phyloP scores from a whole-genome alignment of 2,113 vertebrate genomes.

The Chionomys nivalis region DNA sequence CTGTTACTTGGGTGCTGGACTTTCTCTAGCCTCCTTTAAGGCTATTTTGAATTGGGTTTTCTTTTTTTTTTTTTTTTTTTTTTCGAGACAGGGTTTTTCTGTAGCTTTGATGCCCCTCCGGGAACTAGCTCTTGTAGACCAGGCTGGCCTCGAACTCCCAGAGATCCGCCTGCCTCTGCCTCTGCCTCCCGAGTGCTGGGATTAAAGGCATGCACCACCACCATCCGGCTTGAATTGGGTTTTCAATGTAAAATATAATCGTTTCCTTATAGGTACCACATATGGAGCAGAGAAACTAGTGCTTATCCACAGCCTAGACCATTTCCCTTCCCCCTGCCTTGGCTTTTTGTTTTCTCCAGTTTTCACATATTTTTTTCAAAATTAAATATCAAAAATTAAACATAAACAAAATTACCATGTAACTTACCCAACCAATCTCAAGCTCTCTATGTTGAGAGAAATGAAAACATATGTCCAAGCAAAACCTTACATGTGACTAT shows the following conservation, averaged over 20 bases:
- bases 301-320: background rate
- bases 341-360: background rate
- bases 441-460: constrained; percentile 19
- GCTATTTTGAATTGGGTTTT: constrained; percentile 21
- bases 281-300: background rate
- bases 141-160: no score
- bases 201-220: no score
- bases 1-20: background rate
- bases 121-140: no score
- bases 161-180: no score
- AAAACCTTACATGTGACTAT: background rate
- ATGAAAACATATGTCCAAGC: background rate
- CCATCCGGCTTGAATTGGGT: background rate
- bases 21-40: background rate
- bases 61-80: no score
- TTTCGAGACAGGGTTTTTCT: no score
- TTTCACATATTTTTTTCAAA: constrained; percentile 36
- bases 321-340: background rate
- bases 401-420: constrained; percentile 9
- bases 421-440: background rate
- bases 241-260: constrained; percentile 36
- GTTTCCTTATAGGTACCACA: constrained; percentile 10
- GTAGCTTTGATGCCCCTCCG: no score
- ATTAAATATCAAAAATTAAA: constrained; percentile 54
- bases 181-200: no score